Conservation (phyloP, 1,140 invertebrate genomes). For the Drosophila ficusphila region DNA sequence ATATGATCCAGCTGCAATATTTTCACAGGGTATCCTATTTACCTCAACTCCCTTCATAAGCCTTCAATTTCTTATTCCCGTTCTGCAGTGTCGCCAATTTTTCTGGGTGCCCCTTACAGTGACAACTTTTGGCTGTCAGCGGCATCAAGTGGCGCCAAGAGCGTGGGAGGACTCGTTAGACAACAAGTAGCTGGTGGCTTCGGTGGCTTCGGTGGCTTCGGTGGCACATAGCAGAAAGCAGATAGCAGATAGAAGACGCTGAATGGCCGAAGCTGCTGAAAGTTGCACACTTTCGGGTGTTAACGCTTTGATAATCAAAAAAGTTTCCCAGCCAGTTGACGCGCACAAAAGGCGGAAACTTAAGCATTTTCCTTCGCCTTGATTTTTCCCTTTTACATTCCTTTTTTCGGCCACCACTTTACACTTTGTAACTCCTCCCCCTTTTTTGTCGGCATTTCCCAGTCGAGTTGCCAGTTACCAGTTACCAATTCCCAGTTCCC, state of each 20-base stretch:
- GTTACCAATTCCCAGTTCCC: slow-evolving; percentile 6
- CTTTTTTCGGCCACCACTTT: slow-evolving; percentile 60
- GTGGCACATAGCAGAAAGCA: slow-evolving; percentile 13
- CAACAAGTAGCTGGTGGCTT: slow-evolving; percentile 72
- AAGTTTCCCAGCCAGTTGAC: slow-evolving; percentile 73
- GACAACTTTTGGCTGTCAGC: slow-evolving; percentile 78
- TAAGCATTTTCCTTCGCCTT: slow-evolving; percentile 58
- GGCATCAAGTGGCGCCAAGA: slow-evolving; percentile 55
- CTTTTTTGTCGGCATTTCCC: slow-evolving; percentile 50
- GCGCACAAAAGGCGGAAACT: slow-evolving; percentile 71
- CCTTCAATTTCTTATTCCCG: slow-evolving; percentile 39
- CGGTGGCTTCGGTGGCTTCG: slow-evolving; percentile 10
- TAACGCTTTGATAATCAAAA: slow-evolving; percentile 82
- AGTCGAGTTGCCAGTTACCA: slow-evolving; percentile 21
- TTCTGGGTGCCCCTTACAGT: slow-evolving; percentile 44
- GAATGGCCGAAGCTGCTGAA: slow-evolving; percentile 42
- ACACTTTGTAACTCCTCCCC: slow-evolving; percentile 61
- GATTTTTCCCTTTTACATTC: slow-evolving; percentile 31
- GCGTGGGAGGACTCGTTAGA: slow-evolving; percentile 62
- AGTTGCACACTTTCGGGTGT: slow-evolving; percentile 77
- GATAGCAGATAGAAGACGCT: slow-evolving; percentile 39
- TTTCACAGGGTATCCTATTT: slow-evolving; percentile 38
- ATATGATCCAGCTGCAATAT: too few species aligned
- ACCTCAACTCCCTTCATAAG: neutral
- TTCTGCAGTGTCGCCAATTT: slow-evolving; percentile 76